Evolutionary conservation across 2,888 invertebrate species (phyloP).

Genomic region (Malachius bipustulatus): DNA sequence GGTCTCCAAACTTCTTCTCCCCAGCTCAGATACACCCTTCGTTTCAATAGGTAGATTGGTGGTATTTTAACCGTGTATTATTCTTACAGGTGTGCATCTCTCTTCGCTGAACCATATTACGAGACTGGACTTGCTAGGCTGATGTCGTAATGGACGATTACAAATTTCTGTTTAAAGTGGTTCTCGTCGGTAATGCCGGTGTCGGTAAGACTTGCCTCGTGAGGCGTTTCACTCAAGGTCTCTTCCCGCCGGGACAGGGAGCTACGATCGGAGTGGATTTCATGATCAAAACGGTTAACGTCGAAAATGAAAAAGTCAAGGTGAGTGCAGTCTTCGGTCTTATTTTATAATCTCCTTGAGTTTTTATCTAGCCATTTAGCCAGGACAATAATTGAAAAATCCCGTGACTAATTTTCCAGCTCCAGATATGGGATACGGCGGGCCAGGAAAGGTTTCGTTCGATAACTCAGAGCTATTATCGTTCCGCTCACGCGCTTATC

Average conservation of each 20-base stretch:
- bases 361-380: too few relatives aligned
- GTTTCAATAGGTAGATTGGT: too few relatives aligned
- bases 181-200: conserved; percentile 94
- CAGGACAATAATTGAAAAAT: background rate
- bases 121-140: too few relatives aligned
- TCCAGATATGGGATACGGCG: conserved; percentile 99
- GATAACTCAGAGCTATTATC: conserved; percentile 95
- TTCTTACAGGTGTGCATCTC: too few relatives aligned
- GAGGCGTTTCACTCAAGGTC: conserved; percentile 90
- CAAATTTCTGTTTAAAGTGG: conserved; percentile 98
- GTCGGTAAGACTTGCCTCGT: conserved; percentile 98
- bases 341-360: too few relatives aligned
- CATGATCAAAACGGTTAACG: conserved; percentile 98
- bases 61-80: too few relatives aligned
- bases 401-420: conserved; percentile 53
- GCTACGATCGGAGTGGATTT: conserved; percentile 99
- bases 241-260: conserved; percentile 96
- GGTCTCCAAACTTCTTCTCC: too few relatives aligned
- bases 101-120: too few relatives aligned
- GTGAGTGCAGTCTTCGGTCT: too few relatives aligned
- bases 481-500: conserved; percentile 94
- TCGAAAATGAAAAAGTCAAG: conserved; percentile 90
- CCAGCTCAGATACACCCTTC: too few relatives aligned
- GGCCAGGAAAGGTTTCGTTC: conserved; percentile 95
- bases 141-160: conserved; percentile 99